Evolutionary conservation across 2,113 vertebrate species (phyloP).

Genomic region (Coregonus clupeaformis): DNA sequence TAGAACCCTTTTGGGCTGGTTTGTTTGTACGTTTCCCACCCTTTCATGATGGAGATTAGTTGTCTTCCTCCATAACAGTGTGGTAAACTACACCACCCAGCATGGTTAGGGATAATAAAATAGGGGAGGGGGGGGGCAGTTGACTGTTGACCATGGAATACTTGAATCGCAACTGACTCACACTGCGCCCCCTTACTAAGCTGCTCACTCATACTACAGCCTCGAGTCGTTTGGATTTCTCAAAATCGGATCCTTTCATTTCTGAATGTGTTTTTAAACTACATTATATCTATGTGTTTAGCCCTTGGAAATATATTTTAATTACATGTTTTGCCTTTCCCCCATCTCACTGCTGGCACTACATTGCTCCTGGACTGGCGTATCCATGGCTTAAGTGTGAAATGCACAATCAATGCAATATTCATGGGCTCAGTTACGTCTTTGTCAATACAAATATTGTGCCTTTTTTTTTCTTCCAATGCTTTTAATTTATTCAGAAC

Average conservation of each 20-base stretch:
- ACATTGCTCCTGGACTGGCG: slow-evolving; percentile 57
- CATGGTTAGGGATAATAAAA: slow-evolving; percentile 22
- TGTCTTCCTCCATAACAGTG: slow-evolving; percentile 54
- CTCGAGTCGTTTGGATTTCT: slow-evolving; percentile 70
- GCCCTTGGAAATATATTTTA: neutral
- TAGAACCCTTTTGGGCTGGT: slow-evolving; percentile 14
- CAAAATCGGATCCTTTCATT: slow-evolving; percentile 75
- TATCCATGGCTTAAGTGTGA: slow-evolving; percentile 77
- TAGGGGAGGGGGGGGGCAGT: neutral
- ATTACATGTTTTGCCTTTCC: neutral
- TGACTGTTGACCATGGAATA: slow-evolving; percentile 58
- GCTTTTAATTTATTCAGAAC: slow-evolving; percentile 90
- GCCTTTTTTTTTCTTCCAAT: slow-evolving; percentile 74
- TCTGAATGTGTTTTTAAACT: slow-evolving; percentile 73
- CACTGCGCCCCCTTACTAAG: slow-evolving; percentile 64
- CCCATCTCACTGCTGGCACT: slow-evolving; percentile 78
- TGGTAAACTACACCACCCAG: slow-evolving; percentile 50
- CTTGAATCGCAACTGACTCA: slow-evolving; percentile 69
- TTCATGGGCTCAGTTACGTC: slow-evolving; percentile 77
- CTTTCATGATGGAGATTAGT: slow-evolving; percentile 1
- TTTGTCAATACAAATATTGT: slow-evolving; percentile 79
- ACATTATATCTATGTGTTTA: slow-evolving; percentile 15
- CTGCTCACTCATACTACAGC: slow-evolving; percentile 81
- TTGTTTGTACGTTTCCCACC: slow-evolving; percentile 14
- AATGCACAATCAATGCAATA: slow-evolving; percentile 98